phyloP scores from a whole-genome alignment of 2,797 vertebrate genomes.

The Florisuga fusca region DNA sequence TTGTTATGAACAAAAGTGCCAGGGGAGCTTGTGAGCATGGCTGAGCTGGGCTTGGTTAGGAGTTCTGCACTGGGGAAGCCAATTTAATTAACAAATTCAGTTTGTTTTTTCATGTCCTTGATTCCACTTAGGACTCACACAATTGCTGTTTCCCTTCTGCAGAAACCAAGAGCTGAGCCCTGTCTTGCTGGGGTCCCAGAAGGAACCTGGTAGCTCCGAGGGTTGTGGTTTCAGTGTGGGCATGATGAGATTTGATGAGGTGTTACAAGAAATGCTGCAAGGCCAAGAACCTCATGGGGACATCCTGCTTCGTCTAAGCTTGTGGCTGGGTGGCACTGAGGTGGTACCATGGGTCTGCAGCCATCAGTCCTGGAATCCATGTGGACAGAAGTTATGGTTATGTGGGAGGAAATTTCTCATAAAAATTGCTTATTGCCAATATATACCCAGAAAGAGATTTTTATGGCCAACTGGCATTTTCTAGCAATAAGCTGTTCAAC shows the following conservation, averaged over 20 bases:
- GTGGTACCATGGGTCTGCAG: neutral
- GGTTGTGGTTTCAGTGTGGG: neutral
- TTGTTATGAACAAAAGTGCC: neutral
- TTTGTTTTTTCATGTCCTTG: neutral
- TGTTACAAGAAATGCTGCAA: neutral
- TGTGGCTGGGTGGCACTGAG: neutral
- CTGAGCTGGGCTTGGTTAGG: neutral
- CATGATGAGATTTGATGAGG: neutral
- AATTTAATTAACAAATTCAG: fast-evolving
- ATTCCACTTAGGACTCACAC: neutral
- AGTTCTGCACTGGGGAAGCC: neutral
- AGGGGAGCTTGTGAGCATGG: neutral
- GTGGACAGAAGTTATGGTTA: neutral
- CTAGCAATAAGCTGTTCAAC: neutral
- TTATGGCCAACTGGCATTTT: neutral
- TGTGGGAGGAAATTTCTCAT: neutral
- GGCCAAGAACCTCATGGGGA: neutral
- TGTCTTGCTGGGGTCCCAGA: neutral
- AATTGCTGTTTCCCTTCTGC: neutral
- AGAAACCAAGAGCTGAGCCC: fast-evolving
- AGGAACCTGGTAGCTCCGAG: neutral
- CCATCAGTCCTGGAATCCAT: neutral
- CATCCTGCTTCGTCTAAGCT: fast-evolving
- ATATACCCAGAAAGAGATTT: neutral
- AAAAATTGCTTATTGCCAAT: neutral